phyloP scores from a whole-genome alignment of 2,113 vertebrate species.

The Merops nubicus region DNA sequence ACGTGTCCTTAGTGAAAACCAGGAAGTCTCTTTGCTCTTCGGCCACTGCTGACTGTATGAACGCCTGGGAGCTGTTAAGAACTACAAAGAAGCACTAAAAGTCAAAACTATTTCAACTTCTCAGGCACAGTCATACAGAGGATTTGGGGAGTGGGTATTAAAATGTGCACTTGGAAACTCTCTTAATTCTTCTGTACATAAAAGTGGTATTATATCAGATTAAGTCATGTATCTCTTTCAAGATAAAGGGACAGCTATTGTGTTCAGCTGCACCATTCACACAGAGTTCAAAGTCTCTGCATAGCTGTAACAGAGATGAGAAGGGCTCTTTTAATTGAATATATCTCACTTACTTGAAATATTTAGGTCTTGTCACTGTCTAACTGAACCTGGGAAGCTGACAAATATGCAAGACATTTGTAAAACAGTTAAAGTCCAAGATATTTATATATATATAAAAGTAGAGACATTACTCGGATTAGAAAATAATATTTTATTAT shows the following conservation, averaged over 20 bases:
- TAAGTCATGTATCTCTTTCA: background rate
- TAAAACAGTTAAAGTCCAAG: conserved; percentile 20
- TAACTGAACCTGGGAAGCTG: background rate
- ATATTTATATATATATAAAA: background rate
- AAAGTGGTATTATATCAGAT: background rate
- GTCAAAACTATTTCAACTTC: background rate
- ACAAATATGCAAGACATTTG: background rate
- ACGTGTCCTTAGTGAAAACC: background rate
- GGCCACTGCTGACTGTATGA: background rate
- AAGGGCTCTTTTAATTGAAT: background rate
- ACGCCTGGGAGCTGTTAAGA: background rate
- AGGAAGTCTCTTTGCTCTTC: background rate
- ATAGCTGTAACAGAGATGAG: background rate
- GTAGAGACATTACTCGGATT: conserved; percentile 23
- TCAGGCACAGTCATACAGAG: background rate
- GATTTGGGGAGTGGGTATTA: background rate
- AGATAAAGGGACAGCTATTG: background rate
- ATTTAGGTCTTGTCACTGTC: conserved; percentile 13
- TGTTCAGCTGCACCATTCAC: background rate
- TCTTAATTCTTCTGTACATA: background rate
- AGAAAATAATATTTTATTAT: conserved; percentile 30
- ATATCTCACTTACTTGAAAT: conserved; percentile 11
- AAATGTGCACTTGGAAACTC: background rate
- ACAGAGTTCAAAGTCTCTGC: background rate
- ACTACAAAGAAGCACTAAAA: background rate